Evolutionary conservation across 2,888 invertebrate genomes (phyloP).

Genomic region (Drosophila sordidula): DNA sequence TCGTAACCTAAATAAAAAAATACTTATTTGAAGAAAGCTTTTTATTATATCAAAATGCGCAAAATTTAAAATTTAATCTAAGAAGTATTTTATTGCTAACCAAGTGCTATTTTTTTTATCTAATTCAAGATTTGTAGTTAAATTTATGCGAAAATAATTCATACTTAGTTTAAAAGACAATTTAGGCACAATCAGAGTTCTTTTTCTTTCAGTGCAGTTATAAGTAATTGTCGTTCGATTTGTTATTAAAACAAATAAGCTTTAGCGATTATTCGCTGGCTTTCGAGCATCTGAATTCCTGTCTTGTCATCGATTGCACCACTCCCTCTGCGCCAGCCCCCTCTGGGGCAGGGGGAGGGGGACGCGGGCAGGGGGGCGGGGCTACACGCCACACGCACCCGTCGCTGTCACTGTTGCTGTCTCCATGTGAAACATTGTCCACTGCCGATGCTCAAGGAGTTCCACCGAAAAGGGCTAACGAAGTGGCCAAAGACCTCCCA

Average conservation of each 20-base stretch:
- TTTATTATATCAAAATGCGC: too few relatives aligned
- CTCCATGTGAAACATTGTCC: conserved; percentile 69
- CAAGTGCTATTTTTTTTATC: too few relatives aligned
- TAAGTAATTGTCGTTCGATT: conserved; percentile 27
- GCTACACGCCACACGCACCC: conserved; percentile 13
- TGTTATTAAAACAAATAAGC: conserved; percentile 30
- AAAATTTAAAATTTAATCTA: too few relatives aligned
- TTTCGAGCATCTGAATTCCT: conserved; percentile 6
- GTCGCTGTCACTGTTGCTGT: conserved; percentile 44
- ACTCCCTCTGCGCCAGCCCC: neutral
- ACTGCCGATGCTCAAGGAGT: conserved; percentile 60
- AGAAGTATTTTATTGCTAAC: too few relatives aligned
- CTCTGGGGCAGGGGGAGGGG: neutral
- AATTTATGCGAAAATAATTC: too few relatives aligned
- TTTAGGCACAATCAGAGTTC: too few relatives aligned
- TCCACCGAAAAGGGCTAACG: conserved; percentile 70
- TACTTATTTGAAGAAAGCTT: too few relatives aligned
- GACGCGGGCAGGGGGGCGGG: neutral
- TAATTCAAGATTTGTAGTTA: too few relatives aligned
- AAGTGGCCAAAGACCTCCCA: conserved; percentile 74
- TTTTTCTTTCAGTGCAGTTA: neutral
- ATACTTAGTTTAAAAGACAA: too few relatives aligned
- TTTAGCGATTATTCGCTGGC: neutral
- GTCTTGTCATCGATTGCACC: conserved; percentile 18
- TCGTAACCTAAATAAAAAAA: too few relatives aligned